A percentile compares a stretch with the other conserved stretches of the same genome.
Conservation (phyloP, 2,888 invertebrate genomes). For the Gordius sp. region DNA sequence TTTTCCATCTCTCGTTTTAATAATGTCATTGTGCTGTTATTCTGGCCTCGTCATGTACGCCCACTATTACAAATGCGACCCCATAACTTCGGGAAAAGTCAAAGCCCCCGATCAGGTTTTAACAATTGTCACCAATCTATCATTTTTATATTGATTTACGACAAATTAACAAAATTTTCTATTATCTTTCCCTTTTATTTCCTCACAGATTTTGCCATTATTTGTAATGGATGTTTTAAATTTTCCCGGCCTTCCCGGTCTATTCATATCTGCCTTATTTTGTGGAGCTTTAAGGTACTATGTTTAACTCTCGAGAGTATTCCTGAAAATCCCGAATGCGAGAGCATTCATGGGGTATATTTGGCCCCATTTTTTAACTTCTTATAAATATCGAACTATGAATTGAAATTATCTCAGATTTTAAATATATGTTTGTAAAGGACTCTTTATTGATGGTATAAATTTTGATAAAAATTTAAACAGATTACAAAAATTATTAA, state of each 20-base stretch:
- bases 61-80: slow-evolving; percentile 23
- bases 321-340: too few relatives aligned
- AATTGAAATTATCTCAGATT: too few relatives aligned
- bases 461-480: too few relatives aligned
- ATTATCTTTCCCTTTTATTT: too few relatives aligned
- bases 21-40: slow-evolving; percentile 22
- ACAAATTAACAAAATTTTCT: neutral
- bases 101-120: slow-evolving; percentile 19
- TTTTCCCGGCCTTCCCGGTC: slow-evolving; percentile 52
- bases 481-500: too few relatives aligned
- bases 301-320: too few relatives aligned
- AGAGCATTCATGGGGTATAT: too few relatives aligned
- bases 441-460: too few relatives aligned
- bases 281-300: slow-evolving; percentile 82
- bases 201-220: slow-evolving; percentile 47
- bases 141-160: neutral
- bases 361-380: too few relatives aligned
- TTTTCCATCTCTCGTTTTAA: slow-evolving; percentile 22
- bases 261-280: slow-evolving; percentile 80
- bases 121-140: too few relatives aligned
- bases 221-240: slow-evolving; percentile 57
- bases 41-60: slow-evolving; percentile 23
- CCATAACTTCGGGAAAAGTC: slow-evolving; percentile 17
- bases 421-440: too few relatives aligned
- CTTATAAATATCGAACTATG: too few relatives aligned